A percentile compares a stretch with the other conserved stretches of the same genome.
Conservation (phyloP, 2,797 vertebrate genomes). For the Hydrocynus forskahlii region DNA sequence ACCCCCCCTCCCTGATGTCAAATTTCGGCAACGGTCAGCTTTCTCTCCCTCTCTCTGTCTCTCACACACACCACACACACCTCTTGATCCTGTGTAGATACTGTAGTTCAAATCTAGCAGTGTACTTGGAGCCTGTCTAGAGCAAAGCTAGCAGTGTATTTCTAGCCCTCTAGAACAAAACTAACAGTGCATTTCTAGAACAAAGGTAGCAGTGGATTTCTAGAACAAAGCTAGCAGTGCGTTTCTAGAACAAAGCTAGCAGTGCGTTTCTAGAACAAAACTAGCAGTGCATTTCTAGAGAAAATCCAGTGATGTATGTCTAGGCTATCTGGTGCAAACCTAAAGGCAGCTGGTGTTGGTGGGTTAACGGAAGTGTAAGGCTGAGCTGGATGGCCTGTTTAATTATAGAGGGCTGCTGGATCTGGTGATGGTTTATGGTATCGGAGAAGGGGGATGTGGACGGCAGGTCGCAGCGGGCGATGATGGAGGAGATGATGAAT, state of each 20-base stretch:
- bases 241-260: background rate
- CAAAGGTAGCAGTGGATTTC: background rate
- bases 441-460: constrained; percentile 12
- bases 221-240: background rate
- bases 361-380: background rate
- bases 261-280: background rate
- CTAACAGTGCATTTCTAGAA: background rate
- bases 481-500: background rate
- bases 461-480: background rate
- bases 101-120: background rate
- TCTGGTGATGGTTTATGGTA: background rate
- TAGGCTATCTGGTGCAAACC: no score
- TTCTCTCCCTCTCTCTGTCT: no score
- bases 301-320: no score
- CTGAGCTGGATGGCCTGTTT: constrained; percentile 1
- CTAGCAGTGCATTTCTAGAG: no score
- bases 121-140: background rate
- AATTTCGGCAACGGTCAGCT: no score
- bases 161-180: no score
- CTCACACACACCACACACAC: no score
- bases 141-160: background rate
- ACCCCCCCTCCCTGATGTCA: no score
- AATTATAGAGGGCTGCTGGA: constrained; percentile 12
- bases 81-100: background rate
- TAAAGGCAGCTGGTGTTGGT: background rate